phyloP scores from a whole-genome alignment of 2,113 vertebrate species.

The Castor canadensis region DNA sequence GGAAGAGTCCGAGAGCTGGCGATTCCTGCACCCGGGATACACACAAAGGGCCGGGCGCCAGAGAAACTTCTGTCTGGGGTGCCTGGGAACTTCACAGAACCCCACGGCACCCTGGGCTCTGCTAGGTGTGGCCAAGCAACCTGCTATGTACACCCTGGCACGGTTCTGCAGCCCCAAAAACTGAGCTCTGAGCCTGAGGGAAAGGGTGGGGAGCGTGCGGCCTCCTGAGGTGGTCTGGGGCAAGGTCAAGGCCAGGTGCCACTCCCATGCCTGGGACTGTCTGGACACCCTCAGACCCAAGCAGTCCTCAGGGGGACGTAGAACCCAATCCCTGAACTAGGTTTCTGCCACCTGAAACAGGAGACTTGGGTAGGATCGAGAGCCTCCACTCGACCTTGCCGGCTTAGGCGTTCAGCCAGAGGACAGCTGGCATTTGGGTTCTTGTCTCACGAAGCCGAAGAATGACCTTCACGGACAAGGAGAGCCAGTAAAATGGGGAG shows the following conservation, averaged over 20 bases:
- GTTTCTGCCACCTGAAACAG: background rate
- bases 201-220: background rate
- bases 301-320: too few species aligned
- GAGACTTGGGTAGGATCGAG: too few species aligned
- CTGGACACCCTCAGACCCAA: background rate
- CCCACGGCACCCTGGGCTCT: background rate
- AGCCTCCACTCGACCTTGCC: too few species aligned
- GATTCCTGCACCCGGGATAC: too few species aligned
- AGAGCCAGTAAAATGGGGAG: too few species aligned
- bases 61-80: background rate
- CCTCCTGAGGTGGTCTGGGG: too few species aligned
- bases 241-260: background rate
- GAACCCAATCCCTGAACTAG: background rate
- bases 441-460: too few species aligned
- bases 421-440: too few species aligned
- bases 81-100: background rate
- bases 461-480: too few species aligned
- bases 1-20: background rate
- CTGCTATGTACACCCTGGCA: too few species aligned
- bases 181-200: background rate
- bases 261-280: background rate
- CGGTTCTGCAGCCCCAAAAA: background rate
- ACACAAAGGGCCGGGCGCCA: background rate
- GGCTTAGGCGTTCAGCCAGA: too few species aligned
- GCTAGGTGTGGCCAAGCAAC: background rate